phyloP scores from a whole-genome alignment of 2,797 vertebrate genomes.

The Chromobotia macracanthus region DNA sequence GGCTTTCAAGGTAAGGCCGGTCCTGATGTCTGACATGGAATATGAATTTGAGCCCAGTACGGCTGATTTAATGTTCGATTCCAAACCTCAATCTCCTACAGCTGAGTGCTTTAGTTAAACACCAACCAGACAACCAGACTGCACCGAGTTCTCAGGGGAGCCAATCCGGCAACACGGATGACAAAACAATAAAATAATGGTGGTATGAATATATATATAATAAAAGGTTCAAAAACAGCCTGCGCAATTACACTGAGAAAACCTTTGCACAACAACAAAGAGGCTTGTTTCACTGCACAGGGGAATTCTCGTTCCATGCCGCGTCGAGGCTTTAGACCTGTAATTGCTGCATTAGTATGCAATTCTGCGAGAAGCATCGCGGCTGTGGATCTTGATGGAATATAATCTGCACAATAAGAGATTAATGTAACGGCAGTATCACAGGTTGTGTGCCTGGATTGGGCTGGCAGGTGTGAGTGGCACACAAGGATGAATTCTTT shows the following conservation, averaged over 20 bases:
- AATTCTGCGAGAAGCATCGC: constrained; percentile 68
- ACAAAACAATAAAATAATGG: constrained; percentile 56
- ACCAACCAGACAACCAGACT: constrained; percentile 65
- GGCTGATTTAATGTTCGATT: constrained; percentile 63
- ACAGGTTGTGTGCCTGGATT: constrained; percentile 22
- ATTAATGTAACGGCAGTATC: constrained; percentile 55
- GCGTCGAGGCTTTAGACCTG: constrained; percentile 69
- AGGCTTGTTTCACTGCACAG: constrained; percentile 71
- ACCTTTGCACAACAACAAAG: constrained; percentile 80
- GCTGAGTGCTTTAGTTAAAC: constrained; percentile 66
- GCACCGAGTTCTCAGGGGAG: constrained; percentile 39
- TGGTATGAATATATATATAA: constrained; percentile 73
- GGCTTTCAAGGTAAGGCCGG: constrained; percentile 43
- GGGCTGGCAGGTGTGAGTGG: neutral
- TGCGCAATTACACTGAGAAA: constrained; percentile 74
- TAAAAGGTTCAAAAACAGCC: constrained; percentile 74
- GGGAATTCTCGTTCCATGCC: constrained; percentile 74
- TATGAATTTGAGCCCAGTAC: constrained; percentile 64
- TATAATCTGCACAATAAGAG: constrained; percentile 57
- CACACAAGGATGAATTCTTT: constrained; percentile 3
- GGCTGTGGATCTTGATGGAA: constrained; percentile 64
- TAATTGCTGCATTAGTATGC: constrained; percentile 80
- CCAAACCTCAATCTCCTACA: constrained; percentile 48
- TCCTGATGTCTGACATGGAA: constrained; percentile 56
- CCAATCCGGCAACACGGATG: constrained; percentile 44